phyloP scores from a whole-genome alignment of 2,888 invertebrate species.

The Resseliella maxima region DNA sequence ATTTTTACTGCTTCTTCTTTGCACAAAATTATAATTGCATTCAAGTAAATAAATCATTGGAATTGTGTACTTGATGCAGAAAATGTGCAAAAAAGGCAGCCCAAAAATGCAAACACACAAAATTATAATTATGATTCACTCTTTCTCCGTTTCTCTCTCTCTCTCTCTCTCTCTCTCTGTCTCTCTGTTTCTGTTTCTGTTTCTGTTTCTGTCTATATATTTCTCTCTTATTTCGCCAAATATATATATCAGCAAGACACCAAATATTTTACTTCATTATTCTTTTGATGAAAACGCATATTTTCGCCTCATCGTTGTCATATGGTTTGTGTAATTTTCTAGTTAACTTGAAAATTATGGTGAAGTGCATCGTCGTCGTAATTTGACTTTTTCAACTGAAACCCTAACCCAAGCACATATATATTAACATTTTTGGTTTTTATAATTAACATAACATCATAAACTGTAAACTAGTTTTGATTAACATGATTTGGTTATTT shows the following conservation, averaged over 20 bases:
- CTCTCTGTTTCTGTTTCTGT: no score
- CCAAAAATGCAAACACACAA: not conserved
- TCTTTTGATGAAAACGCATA: not conserved
- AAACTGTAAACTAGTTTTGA: constrained; percentile 35
- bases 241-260: not conserved
- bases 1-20: constrained; percentile 2
- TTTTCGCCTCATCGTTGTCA: not conserved
- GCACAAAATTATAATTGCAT: constrained; percentile 45
- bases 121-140: not conserved
- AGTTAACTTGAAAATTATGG: not conserved
- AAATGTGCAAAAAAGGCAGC: constrained; percentile 18
- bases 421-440: no score
- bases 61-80: not conserved
- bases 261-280: constrained; percentile 17
- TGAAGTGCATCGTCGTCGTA: not conserved
- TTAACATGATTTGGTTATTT: not conserved
- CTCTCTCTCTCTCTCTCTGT: no score
- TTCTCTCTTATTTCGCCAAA: no score
- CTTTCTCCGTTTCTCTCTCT: not conserved
- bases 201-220: no score
- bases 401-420: no score
- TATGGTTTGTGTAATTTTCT: not conserved
- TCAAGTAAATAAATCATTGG: constrained; percentile 48
- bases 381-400: no score
- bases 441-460: not conserved